phyloP scores from a whole-genome alignment of 1,140 invertebrate species.

The Temnothorax longispinosus region DNA sequence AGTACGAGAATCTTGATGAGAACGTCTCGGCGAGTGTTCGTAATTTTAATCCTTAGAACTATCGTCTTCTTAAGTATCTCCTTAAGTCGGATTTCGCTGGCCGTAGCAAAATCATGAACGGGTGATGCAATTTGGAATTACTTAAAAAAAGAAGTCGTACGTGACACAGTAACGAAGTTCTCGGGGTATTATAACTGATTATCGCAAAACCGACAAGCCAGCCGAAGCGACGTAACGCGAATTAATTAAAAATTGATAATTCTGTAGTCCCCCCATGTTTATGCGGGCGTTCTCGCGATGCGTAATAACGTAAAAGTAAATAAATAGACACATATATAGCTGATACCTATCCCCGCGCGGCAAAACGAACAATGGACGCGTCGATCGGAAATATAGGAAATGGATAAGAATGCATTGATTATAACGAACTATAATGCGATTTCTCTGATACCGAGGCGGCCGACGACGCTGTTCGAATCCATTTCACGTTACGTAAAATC shows the following conservation, averaged over 20 bases:
- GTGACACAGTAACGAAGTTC: background rate
- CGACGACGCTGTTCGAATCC: slow-evolving; percentile 22
- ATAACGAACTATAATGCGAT: slow-evolving; percentile 60
- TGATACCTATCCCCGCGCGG: slow-evolving; percentile 21
- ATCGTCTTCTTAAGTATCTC: background rate
- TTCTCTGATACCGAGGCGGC: slow-evolving; percentile 53
- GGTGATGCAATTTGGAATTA: background rate
- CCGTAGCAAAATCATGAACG: background rate
- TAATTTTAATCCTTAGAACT: background rate
- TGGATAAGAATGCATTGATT: slow-evolving; percentile 60
- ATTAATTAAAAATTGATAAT: slow-evolving; percentile 56
- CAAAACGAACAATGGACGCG: slow-evolving; percentile 32
- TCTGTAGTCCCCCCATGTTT: slow-evolving; percentile 10
- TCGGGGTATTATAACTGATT: slow-evolving; percentile 4
- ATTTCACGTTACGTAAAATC: slow-evolving; percentile 54
- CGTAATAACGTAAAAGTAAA: slow-evolving; percentile 48
- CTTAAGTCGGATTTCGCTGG: background rate
- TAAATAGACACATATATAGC: background rate
- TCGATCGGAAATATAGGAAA: slow-evolving; percentile 57
- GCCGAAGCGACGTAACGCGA: slow-evolving; percentile 1
- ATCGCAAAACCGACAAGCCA: slow-evolving; percentile 8
- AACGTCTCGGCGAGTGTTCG: slow-evolving; percentile 56
- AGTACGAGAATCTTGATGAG: slow-evolving; percentile 66
- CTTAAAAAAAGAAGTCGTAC: background rate
- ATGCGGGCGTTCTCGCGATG: slow-evolving; percentile 14